phyloP scores from a whole-genome alignment of 2,888 invertebrate species.

The Nomada goodeniana region DNA sequence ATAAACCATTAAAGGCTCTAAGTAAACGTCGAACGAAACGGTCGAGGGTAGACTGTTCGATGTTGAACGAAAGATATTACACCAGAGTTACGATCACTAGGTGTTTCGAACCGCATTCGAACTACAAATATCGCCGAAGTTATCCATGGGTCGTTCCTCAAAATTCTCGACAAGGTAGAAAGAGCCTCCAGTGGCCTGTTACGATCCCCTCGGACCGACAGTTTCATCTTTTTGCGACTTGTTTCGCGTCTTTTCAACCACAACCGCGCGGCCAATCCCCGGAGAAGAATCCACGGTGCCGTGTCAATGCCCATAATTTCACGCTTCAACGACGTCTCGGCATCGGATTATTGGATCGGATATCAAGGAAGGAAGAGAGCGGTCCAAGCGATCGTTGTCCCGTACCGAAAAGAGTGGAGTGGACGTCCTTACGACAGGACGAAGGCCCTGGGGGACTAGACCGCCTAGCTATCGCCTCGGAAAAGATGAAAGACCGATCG shows the following conservation, averaged over 20 bases:
- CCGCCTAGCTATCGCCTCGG: constrained; percentile 45
- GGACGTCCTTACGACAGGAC: constrained; percentile 69
- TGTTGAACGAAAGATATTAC: no score
- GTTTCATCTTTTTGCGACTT: constrained; percentile 40
- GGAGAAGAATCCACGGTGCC: constrained; percentile 68
- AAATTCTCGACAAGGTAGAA: constrained; percentile 9
- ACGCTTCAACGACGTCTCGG: constrained; percentile 77
- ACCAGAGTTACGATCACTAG: neutral
- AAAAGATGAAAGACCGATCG: constrained; percentile 67
- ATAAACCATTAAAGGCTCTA: no score
- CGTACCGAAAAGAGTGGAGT: constrained; percentile 52
- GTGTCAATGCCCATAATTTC: constrained; percentile 80
- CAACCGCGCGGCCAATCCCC: constrained; percentile 40
- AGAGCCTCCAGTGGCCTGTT: neutral
- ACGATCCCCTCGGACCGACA: neutral
- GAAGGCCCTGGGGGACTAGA: constrained; percentile 58
- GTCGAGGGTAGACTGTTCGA: no score
- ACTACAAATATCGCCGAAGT: neutral
- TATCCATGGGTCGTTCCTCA: neutral
- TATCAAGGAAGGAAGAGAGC: constrained; percentile 69
- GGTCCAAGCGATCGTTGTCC: constrained; percentile 64
- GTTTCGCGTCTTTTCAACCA: constrained; percentile 46
- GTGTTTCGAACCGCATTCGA: neutral
- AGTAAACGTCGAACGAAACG: no score
- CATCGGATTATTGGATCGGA: constrained; percentile 80